Base-by-base conservation (phyloP, 1,140 invertebrate species). In the Drosophila watanabei region DNA sequence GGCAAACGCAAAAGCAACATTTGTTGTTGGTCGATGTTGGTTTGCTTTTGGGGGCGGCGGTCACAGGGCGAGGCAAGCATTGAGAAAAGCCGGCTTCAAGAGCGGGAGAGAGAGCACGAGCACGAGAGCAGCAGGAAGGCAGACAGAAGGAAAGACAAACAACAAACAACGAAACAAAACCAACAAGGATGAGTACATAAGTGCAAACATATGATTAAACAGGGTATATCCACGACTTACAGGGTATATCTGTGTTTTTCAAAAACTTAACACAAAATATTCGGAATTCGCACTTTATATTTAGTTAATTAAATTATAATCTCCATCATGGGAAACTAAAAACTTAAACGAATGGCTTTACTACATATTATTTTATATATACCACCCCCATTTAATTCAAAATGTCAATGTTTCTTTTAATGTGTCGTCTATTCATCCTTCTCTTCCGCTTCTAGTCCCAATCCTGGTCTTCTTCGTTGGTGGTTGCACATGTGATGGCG, bases 1-100 rank as follows among this genome's bases (percentile, higher is more conserved):
- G 64, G 56, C 63, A 69, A 78, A 80, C 58, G 71, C 48, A 80
- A 59, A 63, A 51, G 28, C 48, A 80, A 66, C 65, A 54, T 78
- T 80, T 80, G 52, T 59, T 78, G 78, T 59, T 78, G 78, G 62
- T 71, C 56, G 61, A 61, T 30, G 48, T 49, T 63, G 79, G 80
- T 69, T 72, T 89, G 33, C 64, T 60, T 57, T 68, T 62, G 48
- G 51, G 33, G 56, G 51, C n/a, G 56, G 51, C n/a, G n/a, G 51
- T 4, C 54, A 39, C 54, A 77, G 75, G 75, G 75, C 75, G 64
- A 79, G 75, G 64, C 62, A 54, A 35, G 20, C 59, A 32, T 32
- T 48, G 63, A 79, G 35, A 88, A 88, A 88, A 85, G 85, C 85
- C 84, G 85, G 83, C 77, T 80, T 48, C 41, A n/a, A 63, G 61